These are phyloP conservation scores for Gadus chalcogrammus DNA, from an alignment of 2,113 vertebrate species.

Conservation along the genomic window DNA sequence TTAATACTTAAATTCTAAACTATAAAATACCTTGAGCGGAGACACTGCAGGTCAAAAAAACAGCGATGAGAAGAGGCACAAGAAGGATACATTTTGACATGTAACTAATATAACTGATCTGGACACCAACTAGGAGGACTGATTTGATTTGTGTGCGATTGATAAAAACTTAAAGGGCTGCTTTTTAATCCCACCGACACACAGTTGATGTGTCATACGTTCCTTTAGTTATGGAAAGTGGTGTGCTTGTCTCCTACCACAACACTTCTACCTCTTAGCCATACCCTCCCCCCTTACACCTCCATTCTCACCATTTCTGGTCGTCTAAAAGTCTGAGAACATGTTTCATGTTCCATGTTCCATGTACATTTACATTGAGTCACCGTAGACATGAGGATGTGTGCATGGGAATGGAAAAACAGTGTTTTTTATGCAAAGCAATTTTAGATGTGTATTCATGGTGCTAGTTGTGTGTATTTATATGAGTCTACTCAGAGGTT, in stretches of 20 bases:
- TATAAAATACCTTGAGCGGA: constrained; percentile 7
- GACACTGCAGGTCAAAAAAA: constrained; percentile 19
- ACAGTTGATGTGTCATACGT: constrained; percentile 22
- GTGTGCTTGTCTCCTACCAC: constrained; percentile 37
- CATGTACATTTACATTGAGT: too few species aligned
- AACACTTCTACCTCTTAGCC: neutral
- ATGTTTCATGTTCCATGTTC: too few species aligned
- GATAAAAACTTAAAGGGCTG: neutral
- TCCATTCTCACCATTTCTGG: constrained; percentile 19
- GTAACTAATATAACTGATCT: too few species aligned
- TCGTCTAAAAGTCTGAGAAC: constrained; percentile 32
- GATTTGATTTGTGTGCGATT: constrained; percentile 7
- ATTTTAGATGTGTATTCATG: too few species aligned
- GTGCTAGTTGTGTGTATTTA: too few species aligned
- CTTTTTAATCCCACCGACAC: constrained; percentile 25
- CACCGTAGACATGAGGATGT: too few species aligned
- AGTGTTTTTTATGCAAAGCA: too few species aligned
- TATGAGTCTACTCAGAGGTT: too few species aligned
- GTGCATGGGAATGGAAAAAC: too few species aligned
- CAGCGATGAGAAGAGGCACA: neutral
- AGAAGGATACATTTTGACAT: constrained; percentile 36
- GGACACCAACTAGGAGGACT: neutral
- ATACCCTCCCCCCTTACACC: neutral
- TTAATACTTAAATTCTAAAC: neutral
- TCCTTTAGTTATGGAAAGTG: constrained; percentile 40